Base-by-base conservation (phyloP, 2,888 invertebrate genomes). In the Leucoma salicis region DNA sequence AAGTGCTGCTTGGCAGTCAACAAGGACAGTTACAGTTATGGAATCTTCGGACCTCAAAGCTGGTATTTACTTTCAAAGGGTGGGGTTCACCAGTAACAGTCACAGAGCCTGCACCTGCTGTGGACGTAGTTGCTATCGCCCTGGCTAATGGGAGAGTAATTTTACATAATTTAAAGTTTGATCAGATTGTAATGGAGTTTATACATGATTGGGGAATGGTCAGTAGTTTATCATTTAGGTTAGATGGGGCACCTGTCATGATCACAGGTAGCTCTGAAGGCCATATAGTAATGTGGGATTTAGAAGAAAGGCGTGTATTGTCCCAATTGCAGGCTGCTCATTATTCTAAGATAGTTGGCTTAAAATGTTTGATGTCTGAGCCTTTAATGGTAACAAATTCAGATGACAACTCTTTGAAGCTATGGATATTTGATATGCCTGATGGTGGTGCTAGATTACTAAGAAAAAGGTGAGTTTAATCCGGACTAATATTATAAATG, bases 131-230 rank as follows among this genome's bases (percentile, higher is more conserved):
- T 0, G 99, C 96, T 0, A 90, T 99, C 37, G 99, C 97, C 3
- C 87, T 98, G 46, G 91, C 90, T 0, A 93, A 93, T 83, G 98
- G 98, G 0, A 92, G 91, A 66, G 95, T 99, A 16, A 88, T 95
- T 31, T 74, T 99, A 14, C 95, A 98, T 51, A 98, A 99, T 87
- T 79, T 99, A 11, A 95, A 95, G 68, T 94, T 87, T 66, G 96
- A 99, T 72, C 92, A 95, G 68, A 93, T 93, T 0, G 66, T 99
- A 0, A 93, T 97, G 90, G 93, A 95, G 51, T 96, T 98, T 72
- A 85, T 91, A 3, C 99, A 99, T 83, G 98, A 98, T 57, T 97
- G 97, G 95, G 99, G 98, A 5, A 87, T 93, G 18, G 95, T 98
- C 0, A 95, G 95, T 3, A 91, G 93, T 8, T 91, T 99, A 31